A percentile compares a stretch with the other conserved stretches of the same genome.
Conservation (phyloP, 2,797 vertebrate species). For the Pterois miles region DNA sequence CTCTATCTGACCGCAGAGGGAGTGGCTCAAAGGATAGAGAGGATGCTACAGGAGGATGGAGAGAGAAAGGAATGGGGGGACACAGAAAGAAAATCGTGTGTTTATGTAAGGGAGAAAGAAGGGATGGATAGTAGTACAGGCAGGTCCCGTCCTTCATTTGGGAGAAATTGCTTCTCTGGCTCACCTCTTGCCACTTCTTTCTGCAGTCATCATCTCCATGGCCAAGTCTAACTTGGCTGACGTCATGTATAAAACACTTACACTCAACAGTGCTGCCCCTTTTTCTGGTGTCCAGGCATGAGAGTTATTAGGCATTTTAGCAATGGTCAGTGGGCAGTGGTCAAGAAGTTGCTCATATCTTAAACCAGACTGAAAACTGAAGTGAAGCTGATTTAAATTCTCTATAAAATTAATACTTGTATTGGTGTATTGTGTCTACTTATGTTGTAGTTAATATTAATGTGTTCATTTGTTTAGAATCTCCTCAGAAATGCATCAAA, state of each 20-base stretch:
- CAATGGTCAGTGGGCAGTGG: not conserved
- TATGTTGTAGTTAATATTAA: not conserved
- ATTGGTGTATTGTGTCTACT: not conserved
- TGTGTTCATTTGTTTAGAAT: not conserved
- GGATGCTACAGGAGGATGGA: constrained; percentile 57
- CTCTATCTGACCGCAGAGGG: constrained; percentile 82
- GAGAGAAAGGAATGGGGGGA: constrained; percentile 37
- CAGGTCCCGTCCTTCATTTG: constrained; percentile 55
- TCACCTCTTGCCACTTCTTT: constrained; percentile 43
- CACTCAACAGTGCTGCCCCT: not conserved
- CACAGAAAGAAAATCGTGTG: constrained; percentile 26
- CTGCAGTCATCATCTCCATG: constrained; percentile 49
- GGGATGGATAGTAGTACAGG: constrained; percentile 43
- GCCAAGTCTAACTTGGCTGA: constrained; percentile 38
- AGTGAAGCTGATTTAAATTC: not conserved
- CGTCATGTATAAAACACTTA: constrained; percentile 36
- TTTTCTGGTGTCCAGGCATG: not conserved
- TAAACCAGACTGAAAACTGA: not conserved
- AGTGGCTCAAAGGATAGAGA: constrained; percentile 68
- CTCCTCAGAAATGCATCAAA: too few relatives aligned
- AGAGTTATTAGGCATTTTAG: not conserved
- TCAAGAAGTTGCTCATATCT: not conserved
- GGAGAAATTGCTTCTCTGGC: constrained; percentile 54
- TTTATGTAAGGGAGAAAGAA: constrained; percentile 14
- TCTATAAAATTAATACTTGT: not conserved